Percentiles rank a stretch among this genome's conserved stretches.
Conservation (phyloP, 1,140 invertebrate genomes). For the Hirudo medicinalis region DNA sequence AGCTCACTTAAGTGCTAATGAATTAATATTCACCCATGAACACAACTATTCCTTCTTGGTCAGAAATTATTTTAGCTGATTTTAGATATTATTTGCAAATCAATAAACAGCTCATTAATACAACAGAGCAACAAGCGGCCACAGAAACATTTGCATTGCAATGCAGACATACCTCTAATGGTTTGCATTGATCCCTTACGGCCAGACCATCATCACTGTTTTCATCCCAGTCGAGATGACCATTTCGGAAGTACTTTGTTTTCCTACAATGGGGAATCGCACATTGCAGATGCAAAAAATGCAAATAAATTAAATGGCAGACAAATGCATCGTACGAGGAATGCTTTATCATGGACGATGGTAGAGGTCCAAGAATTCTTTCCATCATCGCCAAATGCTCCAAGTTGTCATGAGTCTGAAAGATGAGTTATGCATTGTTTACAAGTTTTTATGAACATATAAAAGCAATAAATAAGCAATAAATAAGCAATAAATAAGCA, state of each 20-base stretch:
- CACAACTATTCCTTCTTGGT: too few relatives aligned
- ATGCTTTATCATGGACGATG: slow-evolving; percentile 84
- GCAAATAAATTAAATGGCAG: neutral
- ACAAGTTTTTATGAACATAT: too few relatives aligned
- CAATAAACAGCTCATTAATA: too few relatives aligned
- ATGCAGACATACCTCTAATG: slow-evolving; percentile 56
- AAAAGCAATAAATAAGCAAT: too few relatives aligned
- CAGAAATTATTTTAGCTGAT: too few relatives aligned
- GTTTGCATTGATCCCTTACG: slow-evolving; percentile 75
- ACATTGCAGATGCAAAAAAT: neutral
- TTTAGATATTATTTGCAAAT: too few relatives aligned
- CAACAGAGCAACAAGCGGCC: slow-evolving; percentile 32
- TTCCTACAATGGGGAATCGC: slow-evolving; percentile 30
- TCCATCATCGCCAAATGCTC: slow-evolving; percentile 99
- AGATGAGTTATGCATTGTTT: neutral
- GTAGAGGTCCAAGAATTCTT: slow-evolving; percentile 84
- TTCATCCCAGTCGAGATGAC: slow-evolving; percentile 37
- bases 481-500: too few relatives aligned
- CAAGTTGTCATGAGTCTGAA: slow-evolving; percentile 90
- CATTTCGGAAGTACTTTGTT: slow-evolving; percentile 39
- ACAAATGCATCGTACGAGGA: slow-evolving; percentile 49
- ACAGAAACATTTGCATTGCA: too few relatives aligned
- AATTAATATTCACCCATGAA: too few relatives aligned
- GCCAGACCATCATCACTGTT: slow-evolving; percentile 34
- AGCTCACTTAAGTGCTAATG: neutral